These are phyloP conservation scores for Sebastes cheni DNA, from an alignment of 2,797 vertebrate species.

Conservation along the genomic window DNA sequence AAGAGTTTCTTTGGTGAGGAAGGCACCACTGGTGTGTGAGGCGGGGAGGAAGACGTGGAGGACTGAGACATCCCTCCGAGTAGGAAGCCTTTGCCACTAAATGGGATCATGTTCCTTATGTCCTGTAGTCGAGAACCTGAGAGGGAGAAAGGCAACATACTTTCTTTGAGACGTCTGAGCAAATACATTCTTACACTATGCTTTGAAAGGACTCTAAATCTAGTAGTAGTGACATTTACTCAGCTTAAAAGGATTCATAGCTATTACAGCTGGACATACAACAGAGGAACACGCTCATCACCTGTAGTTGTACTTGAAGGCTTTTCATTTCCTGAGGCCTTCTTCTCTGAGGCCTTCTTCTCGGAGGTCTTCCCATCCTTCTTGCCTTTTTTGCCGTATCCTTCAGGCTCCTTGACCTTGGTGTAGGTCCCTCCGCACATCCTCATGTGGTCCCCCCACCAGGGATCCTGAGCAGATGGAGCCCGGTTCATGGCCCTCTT, in stretches of 20 bases:
- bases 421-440: constrained; percentile 89
- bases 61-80: constrained; percentile 79
- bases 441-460: constrained; percentile 92
- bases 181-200: not conserved
- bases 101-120: constrained; percentile 83
- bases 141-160: constrained; percentile 14
- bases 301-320: constrained; percentile 45
- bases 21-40: constrained; percentile 38
- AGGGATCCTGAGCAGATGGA: constrained; percentile 90
- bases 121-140: constrained; percentile 75
- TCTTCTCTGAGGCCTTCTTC: not conserved
- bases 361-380: constrained; percentile 36
- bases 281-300: not conserved
- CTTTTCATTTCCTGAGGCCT: constrained; percentile 27
- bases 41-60: not conserved
- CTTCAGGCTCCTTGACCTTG: constrained; percentile 95
- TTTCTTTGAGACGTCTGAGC: not conserved
- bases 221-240: not conserved
- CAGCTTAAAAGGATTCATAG: not conserved
- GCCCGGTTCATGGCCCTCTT: constrained; percentile 94
- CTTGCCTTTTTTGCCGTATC: constrained; percentile 84
- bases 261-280: not conserved
- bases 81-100: constrained; percentile 88
- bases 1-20: constrained; percentile 41
- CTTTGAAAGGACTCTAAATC: not conserved